Conservation (phyloP, 2,888 invertebrate species). For the Brenthis ino region DNA sequence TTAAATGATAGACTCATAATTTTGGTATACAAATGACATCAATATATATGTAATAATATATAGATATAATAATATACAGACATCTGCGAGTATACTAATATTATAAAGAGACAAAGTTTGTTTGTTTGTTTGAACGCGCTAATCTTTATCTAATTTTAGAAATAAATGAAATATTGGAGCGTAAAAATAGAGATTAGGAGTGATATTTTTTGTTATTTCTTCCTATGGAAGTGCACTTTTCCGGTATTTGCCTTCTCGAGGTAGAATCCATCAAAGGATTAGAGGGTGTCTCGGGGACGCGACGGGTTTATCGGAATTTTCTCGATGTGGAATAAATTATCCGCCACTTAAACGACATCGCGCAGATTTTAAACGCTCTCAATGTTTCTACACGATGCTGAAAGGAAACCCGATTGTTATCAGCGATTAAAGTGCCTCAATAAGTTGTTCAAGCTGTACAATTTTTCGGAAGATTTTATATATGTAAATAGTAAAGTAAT, state of each 20-base stretch:
- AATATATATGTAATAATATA: too few species aligned
- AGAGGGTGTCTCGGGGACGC: slow-evolving; percentile 64
- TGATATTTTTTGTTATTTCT: slow-evolving; percentile 59
- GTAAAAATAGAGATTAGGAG: slow-evolving; percentile 46
- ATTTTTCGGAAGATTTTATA: slow-evolving; percentile 11
- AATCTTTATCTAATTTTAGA: not conserved
- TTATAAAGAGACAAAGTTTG: too few species aligned
- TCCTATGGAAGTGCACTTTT: slow-evolving; percentile 63
- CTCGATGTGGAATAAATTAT: slow-evolving; percentile 76
- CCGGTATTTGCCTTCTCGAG: slow-evolving; percentile 60
- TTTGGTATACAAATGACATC: too few species aligned
- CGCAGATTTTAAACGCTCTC: slow-evolving; percentile 54
- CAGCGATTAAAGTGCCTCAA: slow-evolving; percentile 35
- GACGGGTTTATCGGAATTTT: slow-evolving; percentile 70
- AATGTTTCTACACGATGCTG: slow-evolving; percentile 40
- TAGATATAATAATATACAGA: too few species aligned
- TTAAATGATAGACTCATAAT: too few species aligned
- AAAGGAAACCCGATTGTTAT: slow-evolving; percentile 39
- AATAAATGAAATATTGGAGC: slow-evolving; percentile 37
- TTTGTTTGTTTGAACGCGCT: too few species aligned
- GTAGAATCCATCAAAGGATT: slow-evolving; percentile 80
- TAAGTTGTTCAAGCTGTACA: slow-evolving; percentile 35
- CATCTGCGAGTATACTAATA: too few species aligned
- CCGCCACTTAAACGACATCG: slow-evolving; percentile 65
- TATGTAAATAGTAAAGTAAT: not conserved